Conservation (phyloP, 2,113 vertebrate species). For the Aptenodytes patagonicus region DNA sequence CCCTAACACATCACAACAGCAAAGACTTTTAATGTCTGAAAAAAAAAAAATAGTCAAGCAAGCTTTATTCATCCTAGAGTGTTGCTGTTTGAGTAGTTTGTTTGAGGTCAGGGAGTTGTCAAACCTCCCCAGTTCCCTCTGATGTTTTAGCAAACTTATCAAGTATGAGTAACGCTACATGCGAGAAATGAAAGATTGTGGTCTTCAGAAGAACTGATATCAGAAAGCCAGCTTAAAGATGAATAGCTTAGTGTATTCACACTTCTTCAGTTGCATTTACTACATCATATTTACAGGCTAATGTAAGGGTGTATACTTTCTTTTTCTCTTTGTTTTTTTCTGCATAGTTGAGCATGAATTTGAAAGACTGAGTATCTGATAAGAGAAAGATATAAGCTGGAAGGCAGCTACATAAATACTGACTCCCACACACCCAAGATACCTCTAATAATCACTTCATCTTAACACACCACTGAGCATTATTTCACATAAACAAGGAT, state of each 20-base stretch:
- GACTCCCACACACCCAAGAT: background rate
- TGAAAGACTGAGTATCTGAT: background rate
- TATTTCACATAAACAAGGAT: background rate
- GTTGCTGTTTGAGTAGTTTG: background rate
- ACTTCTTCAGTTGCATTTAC: background rate
- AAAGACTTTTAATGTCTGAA: background rate
- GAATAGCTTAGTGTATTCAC: background rate
- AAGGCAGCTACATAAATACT: background rate
- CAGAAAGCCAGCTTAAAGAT: background rate
- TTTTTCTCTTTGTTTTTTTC: background rate
- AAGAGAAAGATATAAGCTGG: background rate
- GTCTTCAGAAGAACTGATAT: constrained; percentile 34
- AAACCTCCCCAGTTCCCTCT: background rate
- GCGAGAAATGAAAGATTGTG: constrained; percentile 33
- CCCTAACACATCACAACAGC: background rate
- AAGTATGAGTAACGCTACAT: background rate
- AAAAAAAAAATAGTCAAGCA: background rate
- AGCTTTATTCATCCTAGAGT: background rate
- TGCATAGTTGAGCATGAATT: background rate
- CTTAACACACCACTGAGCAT: background rate
- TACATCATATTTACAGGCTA: background rate
- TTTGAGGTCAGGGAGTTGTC: constrained; percentile 27
- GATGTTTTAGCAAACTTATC: background rate
- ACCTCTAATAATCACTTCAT: background rate
- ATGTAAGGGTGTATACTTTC: background rate